These are phyloP conservation scores for Tinamus guttatus DNA, from an alignment of 2,113 vertebrate species.

Conservation along the genomic window DNA sequence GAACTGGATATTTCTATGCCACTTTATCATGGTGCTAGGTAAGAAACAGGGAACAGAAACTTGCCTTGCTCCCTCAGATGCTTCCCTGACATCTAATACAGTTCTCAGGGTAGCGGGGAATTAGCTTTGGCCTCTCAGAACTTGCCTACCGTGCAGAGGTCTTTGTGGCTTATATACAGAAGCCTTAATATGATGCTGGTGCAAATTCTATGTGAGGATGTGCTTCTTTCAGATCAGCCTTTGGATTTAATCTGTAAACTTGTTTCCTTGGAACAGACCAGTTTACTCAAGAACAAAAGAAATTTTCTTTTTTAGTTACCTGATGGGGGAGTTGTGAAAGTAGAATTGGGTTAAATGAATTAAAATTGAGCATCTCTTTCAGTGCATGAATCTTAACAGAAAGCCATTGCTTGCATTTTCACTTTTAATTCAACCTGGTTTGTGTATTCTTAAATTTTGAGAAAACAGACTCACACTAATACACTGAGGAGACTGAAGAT, in stretches of 20 bases:
- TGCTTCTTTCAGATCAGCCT: not conserved
- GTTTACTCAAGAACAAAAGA: not conserved
- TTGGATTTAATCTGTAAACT: not conserved
- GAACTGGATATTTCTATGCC: not conserved
- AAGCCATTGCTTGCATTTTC: not conserved
- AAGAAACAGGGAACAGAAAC: not conserved
- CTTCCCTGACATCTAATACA: not conserved
- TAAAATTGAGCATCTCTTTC: not conserved
- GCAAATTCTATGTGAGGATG: not conserved
- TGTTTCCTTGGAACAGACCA: not conserved
- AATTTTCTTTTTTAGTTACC: not conserved
- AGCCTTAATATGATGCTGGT: not conserved
- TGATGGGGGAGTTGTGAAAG: not conserved
- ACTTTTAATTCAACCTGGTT: not conserved
- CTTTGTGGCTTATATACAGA: not conserved
- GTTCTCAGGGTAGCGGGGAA: not conserved
- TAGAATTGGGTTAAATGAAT: not conserved
- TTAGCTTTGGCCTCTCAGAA: not conserved
- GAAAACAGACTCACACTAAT: not conserved
- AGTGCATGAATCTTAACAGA: not conserved
- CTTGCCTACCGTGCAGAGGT: not conserved
- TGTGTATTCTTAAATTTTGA: not conserved
- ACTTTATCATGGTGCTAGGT: not conserved
- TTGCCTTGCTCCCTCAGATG: not conserved
- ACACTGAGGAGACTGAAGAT: not conserved